Conservation (phyloP, 2,888 invertebrate species). For the Drosophila suboccidentalis region DNA sequence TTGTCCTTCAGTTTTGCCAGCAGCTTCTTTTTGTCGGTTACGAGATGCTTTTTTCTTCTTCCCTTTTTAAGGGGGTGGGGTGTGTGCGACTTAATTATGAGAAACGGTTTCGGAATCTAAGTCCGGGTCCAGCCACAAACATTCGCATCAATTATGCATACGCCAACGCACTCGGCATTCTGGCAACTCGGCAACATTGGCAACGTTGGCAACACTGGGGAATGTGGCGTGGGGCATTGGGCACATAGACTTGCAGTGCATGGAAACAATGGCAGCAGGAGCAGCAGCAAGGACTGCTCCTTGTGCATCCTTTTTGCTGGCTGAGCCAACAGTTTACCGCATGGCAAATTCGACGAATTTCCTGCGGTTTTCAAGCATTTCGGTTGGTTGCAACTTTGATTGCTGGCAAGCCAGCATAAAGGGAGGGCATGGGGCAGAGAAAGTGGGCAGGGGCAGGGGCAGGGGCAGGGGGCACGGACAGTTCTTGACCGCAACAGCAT, state of each 20-base stretch:
- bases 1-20: slow-evolving; percentile 26
- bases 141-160: slow-evolving; percentile 83
- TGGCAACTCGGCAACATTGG: slow-evolving; percentile 14
- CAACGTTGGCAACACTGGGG: not conserved
- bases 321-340: slow-evolving; percentile 68
- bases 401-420: slow-evolving; percentile 8
- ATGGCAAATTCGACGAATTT: slow-evolving; percentile 82
- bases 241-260: slow-evolving; percentile 14
- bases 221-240: not conserved
- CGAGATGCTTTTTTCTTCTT: not conserved
- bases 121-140: slow-evolving; percentile 71
- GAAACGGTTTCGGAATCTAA: slow-evolving; percentile 65
- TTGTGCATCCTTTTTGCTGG: slow-evolving; percentile 65
- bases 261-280: slow-evolving; percentile 56
- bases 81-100: slow-evolving; percentile 74
- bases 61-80: not conserved
- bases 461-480: not conserved
- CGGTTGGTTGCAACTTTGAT: slow-evolving; percentile 69
- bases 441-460: not conserved
- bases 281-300: slow-evolving; percentile 47
- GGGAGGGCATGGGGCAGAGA: not conserved
- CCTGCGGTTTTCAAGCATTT: slow-evolving; percentile 78
- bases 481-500: slow-evolving; percentile 72
- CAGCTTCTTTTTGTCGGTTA: slow-evolving; percentile 41
- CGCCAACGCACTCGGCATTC: slow-evolving; percentile 69